Base-by-base conservation (phyloP, 2,113 vertebrate species). In the Sisor rabdophorus region DNA sequence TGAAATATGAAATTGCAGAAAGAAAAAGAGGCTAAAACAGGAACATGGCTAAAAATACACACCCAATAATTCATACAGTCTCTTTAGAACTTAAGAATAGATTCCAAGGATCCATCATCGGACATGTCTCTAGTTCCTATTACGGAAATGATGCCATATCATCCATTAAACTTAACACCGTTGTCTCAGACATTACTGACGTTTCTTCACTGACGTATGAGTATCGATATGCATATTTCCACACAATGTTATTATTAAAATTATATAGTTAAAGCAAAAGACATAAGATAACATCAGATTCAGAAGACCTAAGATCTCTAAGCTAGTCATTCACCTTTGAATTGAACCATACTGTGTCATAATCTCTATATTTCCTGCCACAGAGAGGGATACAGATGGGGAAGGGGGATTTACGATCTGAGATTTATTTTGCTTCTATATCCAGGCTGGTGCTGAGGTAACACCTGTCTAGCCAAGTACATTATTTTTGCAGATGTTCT, bases 31-130 rank as follows among this genome's bases (percentile, higher is more conserved):
- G 61, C 53, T 64, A 60, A 72, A 26, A 79, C 24, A 71, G 80
- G 73, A 81, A 80, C 71, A 50, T 54, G 75, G 52, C 68, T 85
- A 85, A 80, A 81, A 86, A 86, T 86, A 86, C 36, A 69, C 47
- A 75, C 20, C 71, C 72, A 79, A 81, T 85, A 78, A 78, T 77
- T 81, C 72, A 81, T 75, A 80, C 75, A 72, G 69, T 73, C 75
- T 79, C 80, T 81, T 72, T 76, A 80, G 77, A 73, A 71, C 44
- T 61, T 78, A 72, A 73, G 70, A 86, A 86, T 83, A 80, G 79
- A 75, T 80, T 55, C 55, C 59, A 76, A 71, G 40, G 65, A 82
- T 84, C 71, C 81, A 83, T 83, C 81, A 83, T 70, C 70, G 26
- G 52, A 72, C 75, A 30, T 64, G 64, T 72, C 72, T 79, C 72